Evolutionary conservation across 30 jellyfish, hydroid and myxozoan species (phyloP), one percentile per base, ranked within the genome.

Genomic region (Mastigias papua): DNA sequence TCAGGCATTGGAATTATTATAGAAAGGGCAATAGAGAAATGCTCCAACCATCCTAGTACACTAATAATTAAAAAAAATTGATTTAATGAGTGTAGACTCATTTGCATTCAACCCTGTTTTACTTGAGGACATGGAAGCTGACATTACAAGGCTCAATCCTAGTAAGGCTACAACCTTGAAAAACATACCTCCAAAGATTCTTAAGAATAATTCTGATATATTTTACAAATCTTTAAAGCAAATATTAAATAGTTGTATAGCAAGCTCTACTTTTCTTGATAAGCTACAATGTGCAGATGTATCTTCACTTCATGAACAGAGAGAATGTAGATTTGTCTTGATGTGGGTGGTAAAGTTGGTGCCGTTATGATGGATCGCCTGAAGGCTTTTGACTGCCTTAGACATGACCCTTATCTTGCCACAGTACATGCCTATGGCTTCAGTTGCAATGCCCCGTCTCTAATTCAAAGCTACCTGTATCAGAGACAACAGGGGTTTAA

Each of bases 381-480:
- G 21, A 80, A 28, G 63, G 81, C 90, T 21, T 80, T 58, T 35
- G 90, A 80, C n/a, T n/a, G n/a, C n/a, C n/a, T n/a, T n/a, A n/a
- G n/a, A n/a, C n/a, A n/a, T n/a, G n/a, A n/a, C n/a, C 76, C 64
- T 30, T 62, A 61, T 22, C 62, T 60, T 49, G 94, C 88, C 2
- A 85, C 72, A 48, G 35, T 84, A 78, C 85, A 76, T 68, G 95
- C 92, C 48, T 34, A 74, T 63, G 95, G 95, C 20, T 86, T 86
- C 66, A 31, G 67, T 25, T 34, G 54, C 26, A 68, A 48, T 17
- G 95, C 91, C 16, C 51, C 68, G 34, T n/a, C n/a, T n/a, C n/a
- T n/a, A n/a, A n/a, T n/a, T n/a, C n/a, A n/a, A n/a, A n/a, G n/a
- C n/a, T n/a, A 86, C 73, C 49, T 86, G 77, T 50, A 22, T 46